phyloP scores from a whole-genome alignment of 2,888 invertebrate species.

The Escarpia spicata region DNA sequence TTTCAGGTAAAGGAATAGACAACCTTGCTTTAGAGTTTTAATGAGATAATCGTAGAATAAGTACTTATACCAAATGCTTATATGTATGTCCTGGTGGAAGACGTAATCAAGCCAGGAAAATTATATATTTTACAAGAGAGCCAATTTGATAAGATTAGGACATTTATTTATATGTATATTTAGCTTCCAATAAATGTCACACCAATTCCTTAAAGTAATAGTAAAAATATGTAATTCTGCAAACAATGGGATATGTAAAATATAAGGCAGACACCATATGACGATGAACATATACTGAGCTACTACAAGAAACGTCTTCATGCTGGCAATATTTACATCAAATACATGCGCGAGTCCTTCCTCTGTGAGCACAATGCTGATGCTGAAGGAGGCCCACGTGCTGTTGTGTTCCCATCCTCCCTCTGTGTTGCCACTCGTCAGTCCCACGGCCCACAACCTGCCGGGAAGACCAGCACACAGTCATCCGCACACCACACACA shows the following conservation, averaged over 20 bases:
- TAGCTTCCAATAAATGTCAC: neutral
- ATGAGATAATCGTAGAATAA: neutral
- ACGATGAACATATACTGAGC: too few relatives aligned
- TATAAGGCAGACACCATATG: too few relatives aligned
- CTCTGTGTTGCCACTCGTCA: slow-evolving; percentile 60
- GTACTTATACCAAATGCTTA: neutral
- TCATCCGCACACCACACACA: neutral
- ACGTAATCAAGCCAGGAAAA: neutral
- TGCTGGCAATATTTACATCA: slow-evolving; percentile 66
- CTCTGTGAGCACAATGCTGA: slow-evolving; percentile 81
- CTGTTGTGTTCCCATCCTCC: slow-evolving; percentile 83
- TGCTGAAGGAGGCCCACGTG: slow-evolving; percentile 79
- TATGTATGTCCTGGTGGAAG: neutral
- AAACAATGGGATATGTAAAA: too few relatives aligned
- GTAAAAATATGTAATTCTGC: too few relatives aligned
- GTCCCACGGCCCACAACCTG: slow-evolving; percentile 56
- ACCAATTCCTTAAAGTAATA: neutral
- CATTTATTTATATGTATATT: neutral
- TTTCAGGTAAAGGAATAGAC: too few relatives aligned
- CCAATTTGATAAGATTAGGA: neutral
- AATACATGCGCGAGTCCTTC: slow-evolving; percentile 78
- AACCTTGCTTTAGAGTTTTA: neutral
- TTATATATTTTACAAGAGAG: neutral
- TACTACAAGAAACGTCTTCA: too few relatives aligned
- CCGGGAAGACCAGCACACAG: neutral